Conservation (phyloP, 2,888 invertebrate genomes). For the Hemistola chrysoprasaria region DNA sequence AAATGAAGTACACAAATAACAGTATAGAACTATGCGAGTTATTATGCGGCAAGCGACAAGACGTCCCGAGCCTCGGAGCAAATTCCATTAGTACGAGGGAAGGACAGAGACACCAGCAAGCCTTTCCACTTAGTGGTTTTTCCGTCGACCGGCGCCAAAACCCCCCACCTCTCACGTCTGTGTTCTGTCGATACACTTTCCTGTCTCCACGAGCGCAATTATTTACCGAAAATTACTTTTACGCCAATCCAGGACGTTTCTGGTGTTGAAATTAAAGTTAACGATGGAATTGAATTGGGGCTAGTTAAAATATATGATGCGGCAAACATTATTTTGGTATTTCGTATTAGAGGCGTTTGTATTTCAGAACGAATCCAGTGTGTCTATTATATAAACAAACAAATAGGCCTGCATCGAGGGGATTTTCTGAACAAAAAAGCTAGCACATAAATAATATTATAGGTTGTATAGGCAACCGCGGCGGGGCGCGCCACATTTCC, state of each 20-base stretch:
- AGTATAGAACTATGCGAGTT: conserved; percentile 30
- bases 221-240: conserved; percentile 27
- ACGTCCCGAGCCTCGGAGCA: conserved; percentile 40
- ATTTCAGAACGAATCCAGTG: conserved; percentile 46
- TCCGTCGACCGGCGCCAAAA: conserved; percentile 41
- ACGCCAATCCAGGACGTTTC: conserved; percentile 3
- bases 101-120: conserved; percentile 42
- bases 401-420: conserved; percentile 37
- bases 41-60: conserved; percentile 40
- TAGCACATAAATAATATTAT: conserved; percentile 50
- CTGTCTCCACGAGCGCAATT: conserved; percentile 31
- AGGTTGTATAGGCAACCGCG: conserved; percentile 30
- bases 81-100: conserved; percentile 55
- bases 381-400: conserved; percentile 36
- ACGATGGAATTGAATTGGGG: conserved; percentile 31
- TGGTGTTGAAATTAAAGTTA: conserved; percentile 4
- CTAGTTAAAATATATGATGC: conserved; percentile 30
- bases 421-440: conserved; percentile 50
- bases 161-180: conserved; percentile 21
- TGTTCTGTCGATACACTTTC: conserved; percentile 36
- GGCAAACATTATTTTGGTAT: no score
- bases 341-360: conserved; percentile 40
- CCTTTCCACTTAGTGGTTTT: conserved; percentile 55
- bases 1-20: conserved; percentile 22
- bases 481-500: conserved; percentile 53